Percentiles rank a stretch among this genome's conserved stretches.
Evolutionary conservation across 53 echinoderm and acorn worm genomes (phyloP).

Genomic region (Stichopus horrens): DNA sequence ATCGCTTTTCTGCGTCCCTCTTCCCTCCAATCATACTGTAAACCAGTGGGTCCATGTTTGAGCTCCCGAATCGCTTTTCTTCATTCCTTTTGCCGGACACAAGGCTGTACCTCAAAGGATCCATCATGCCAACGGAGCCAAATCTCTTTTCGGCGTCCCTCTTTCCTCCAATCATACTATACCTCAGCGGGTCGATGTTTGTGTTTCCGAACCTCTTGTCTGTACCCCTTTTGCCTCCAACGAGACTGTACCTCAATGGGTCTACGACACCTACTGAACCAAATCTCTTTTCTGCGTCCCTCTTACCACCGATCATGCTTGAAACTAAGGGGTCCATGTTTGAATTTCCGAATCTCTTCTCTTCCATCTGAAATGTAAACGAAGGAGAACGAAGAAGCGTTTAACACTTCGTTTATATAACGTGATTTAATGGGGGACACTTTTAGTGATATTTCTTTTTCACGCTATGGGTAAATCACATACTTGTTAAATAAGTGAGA

Average conservation of each 20-base stretch:
- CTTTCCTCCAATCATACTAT: constrained; percentile 18
- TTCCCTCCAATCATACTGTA: constrained; percentile 19
- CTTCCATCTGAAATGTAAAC: background rate
- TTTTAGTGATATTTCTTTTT: too few relatives aligned
- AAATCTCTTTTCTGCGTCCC: constrained; percentile 8
- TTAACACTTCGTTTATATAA: too few relatives aligned
- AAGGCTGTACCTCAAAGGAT: constrained; percentile 1
- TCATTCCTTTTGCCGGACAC: background rate
- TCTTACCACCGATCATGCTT: constrained; percentile 1
- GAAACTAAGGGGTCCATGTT: background rate
- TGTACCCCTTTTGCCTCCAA: background rate
- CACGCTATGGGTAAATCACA: too few relatives aligned
- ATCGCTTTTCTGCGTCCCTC: constrained; percentile 6
- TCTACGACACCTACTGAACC: background rate
- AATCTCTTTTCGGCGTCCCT: constrained; percentile 19
- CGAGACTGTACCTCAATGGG: constrained; percentile 5
- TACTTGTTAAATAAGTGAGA: too few relatives aligned
- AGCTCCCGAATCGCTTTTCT: constrained; percentile 8
- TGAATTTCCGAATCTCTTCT: constrained; percentile 7
- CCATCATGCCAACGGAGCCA: background rate
- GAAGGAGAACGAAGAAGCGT: too few relatives aligned
- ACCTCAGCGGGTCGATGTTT: background rate
- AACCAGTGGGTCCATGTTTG: background rate
- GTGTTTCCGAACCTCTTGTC: constrained; percentile 14
- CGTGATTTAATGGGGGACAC: too few relatives aligned